Conservation (phyloP, 2,888 invertebrate genomes). For the Agrilus mali region DNA sequence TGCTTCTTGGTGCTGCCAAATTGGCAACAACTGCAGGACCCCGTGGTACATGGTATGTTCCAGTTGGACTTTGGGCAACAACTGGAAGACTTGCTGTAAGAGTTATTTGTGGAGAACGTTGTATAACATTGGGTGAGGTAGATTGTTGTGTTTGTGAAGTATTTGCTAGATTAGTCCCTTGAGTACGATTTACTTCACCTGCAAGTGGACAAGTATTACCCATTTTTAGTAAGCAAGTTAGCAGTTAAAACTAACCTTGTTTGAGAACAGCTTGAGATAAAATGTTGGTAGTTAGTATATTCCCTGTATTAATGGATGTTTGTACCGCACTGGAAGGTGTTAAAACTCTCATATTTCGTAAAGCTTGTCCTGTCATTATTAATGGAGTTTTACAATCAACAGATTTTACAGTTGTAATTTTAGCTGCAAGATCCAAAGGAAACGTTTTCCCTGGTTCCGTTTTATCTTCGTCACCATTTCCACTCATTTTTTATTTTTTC, state of each 20-base stretch:
- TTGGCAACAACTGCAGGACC: conserved; percentile 67
- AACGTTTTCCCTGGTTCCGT: conserved; percentile 42
- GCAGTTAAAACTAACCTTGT: conserved; percentile 27
- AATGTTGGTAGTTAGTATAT: conserved; percentile 33
- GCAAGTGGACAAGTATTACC: background rate
- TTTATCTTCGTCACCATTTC: conserved; percentile 40
- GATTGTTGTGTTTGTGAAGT: conserved; percentile 19
- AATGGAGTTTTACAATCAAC: conserved; percentile 32
- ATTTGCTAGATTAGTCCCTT: conserved; percentile 8
- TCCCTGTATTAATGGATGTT: conserved; percentile 24
- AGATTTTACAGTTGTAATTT: conserved; percentile 38
- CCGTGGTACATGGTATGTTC: conserved; percentile 34
- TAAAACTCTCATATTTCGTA: conserved; percentile 31
- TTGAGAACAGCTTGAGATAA: conserved; percentile 41
- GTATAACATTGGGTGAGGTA: conserved; percentile 22
- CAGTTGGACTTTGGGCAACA: conserved; percentile 23
- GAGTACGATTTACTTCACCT: conserved; percentile 12
- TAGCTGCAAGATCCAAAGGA: conserved; percentile 38
- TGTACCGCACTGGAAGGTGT: conserved; percentile 27
- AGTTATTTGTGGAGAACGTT: conserved; percentile 31
- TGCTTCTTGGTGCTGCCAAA: conserved; percentile 54
- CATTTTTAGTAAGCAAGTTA: background rate
- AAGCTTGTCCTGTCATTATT: conserved; percentile 28
- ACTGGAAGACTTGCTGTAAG: conserved; percentile 26
- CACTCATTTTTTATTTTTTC: conserved; percentile 26